phyloP scores from a whole-genome alignment of 2,888 invertebrate genomes.

The Tenthredo livida region DNA sequence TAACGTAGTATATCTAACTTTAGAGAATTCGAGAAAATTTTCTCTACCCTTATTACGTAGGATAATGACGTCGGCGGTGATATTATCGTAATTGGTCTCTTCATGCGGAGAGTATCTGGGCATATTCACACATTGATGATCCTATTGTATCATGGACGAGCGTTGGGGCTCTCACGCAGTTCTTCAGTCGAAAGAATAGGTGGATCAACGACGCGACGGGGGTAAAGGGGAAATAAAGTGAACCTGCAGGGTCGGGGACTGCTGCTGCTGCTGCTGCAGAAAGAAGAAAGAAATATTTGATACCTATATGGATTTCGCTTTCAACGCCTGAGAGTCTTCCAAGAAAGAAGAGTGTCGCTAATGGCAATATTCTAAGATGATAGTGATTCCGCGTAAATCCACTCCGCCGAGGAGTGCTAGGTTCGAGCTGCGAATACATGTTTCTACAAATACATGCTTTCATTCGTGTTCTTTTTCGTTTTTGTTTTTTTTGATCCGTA shows the following conservation, averaged over 20 bases:
- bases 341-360: neutral
- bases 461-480: too few species aligned
- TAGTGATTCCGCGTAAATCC: neutral
- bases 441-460: neutral
- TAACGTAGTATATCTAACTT: neutral
- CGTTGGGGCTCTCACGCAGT: neutral
- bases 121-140: conserved; percentile 12
- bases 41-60: neutral
- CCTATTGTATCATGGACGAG: neutral
- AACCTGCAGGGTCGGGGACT: neutral
- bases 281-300: neutral
- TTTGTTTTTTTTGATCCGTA: neutral
- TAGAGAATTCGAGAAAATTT: neutral
- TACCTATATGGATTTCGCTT: neutral
- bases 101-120: neutral
- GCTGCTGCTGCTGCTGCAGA: too few species aligned
- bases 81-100: neutral
- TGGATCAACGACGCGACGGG: neutral
- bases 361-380: neutral
- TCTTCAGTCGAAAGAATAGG: neutral
- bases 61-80: neutral
- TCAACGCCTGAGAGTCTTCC: neutral
- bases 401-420: neutral
- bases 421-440: neutral
- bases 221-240: neutral